Percentiles rank a stretch among this genome's conserved stretches.
phyloP scores from a whole-genome alignment of 2,113 vertebrate species.

The Bubo blakistoni region DNA sequence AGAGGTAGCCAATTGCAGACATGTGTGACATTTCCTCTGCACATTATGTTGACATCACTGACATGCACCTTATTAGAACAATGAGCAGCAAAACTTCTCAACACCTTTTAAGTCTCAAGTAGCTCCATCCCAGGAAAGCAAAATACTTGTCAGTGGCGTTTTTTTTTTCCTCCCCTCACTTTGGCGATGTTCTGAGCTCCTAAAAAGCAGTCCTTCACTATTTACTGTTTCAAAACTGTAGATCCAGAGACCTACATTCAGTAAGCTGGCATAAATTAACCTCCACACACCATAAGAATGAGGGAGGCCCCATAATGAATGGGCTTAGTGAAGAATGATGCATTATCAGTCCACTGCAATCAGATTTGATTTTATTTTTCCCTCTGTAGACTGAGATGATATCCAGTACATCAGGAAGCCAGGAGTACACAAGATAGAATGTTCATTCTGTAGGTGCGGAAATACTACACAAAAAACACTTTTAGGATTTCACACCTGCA shows the following conservation, averaged over 20 bases:
- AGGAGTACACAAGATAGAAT: background rate
- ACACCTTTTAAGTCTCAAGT: constrained; percentile 56
- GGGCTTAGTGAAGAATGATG: background rate
- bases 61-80: constrained; percentile 71
- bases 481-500: background rate
- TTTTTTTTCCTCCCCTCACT: background rate
- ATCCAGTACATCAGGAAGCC: background rate
- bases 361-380: background rate
- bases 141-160: background rate
- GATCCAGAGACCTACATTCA: background rate
- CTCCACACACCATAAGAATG: background rate
- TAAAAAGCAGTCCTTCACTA: background rate
- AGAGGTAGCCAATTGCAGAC: constrained; percentile 74
- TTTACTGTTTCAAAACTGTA: background rate
- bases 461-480: background rate
- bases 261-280: background rate
- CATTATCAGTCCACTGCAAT: background rate
- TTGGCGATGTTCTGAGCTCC: background rate
- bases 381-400: background rate
- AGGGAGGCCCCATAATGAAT: background rate
- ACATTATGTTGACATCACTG: constrained; percentile 67
- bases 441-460: background rate
- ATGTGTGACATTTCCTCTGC: constrained; percentile 78
- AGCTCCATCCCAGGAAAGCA: background rate
- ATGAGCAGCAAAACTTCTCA: constrained; percentile 68